Conservation (phyloP, 2,888 invertebrate genomes). For the Lithosia quadra region DNA sequence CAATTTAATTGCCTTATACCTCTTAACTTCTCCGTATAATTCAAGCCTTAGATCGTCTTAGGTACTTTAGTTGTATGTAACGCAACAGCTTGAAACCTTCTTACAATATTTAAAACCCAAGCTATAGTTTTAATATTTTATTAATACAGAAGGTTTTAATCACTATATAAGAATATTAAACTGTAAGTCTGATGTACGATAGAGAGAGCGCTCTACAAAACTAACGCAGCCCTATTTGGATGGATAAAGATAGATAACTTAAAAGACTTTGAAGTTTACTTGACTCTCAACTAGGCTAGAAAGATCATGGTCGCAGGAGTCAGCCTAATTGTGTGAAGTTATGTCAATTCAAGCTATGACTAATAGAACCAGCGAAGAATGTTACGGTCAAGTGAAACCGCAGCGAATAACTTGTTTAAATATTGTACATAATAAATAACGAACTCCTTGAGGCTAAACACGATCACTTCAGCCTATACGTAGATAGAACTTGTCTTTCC, state of each 20-base stretch:
- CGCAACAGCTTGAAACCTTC: no score
- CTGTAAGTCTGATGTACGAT: neutral
- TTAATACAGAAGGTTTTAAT: no score
- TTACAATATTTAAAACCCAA: no score
- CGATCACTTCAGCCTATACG: slow-evolving; percentile 26
- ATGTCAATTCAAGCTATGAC: neutral
- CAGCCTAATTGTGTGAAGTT: neutral
- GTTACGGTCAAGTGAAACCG: neutral
- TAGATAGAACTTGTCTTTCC: slow-evolving; percentile 36
- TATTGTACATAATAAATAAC: slow-evolving; percentile 35
- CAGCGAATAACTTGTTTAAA: slow-evolving; percentile 7
- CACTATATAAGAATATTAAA: no score
- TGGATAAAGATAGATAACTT: neutral
- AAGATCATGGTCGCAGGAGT: neutral
- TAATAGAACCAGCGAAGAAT: neutral
- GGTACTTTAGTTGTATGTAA: no score
- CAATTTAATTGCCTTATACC: no score
- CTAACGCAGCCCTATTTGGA: neutral
- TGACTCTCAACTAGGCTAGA: neutral
- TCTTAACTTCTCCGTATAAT: no score
- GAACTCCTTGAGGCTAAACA: slow-evolving; percentile 32
- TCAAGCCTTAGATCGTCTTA: no score
- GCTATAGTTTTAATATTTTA: no score
- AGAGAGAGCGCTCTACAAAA: neutral
- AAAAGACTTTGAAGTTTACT: no score